Conservation (phyloP, 2,113 vertebrate species). For the Colistium nudipinnis region DNA sequence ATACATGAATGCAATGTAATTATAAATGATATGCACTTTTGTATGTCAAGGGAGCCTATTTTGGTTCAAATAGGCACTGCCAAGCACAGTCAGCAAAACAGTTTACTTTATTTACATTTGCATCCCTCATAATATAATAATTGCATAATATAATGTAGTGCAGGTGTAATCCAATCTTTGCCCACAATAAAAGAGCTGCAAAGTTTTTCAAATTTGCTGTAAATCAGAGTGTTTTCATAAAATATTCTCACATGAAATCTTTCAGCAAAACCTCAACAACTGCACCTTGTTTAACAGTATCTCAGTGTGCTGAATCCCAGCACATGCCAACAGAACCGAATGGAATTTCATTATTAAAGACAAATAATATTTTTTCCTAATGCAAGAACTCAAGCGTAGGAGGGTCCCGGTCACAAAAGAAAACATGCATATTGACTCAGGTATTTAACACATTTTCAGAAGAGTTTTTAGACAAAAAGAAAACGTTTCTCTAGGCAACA, state of each 20-base stretch:
- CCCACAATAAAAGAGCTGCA: neutral
- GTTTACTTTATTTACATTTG: too few relatives aligned
- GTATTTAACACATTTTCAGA: slow-evolving; percentile 35
- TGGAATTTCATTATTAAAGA: too few relatives aligned
- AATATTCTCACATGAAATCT: neutral
- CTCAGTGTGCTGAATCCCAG: neutral
- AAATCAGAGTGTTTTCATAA: neutral
- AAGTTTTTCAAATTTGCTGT: neutral
- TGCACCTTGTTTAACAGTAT: neutral
- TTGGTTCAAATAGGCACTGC: too few relatives aligned
- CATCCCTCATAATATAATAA: too few relatives aligned
- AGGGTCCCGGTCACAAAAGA: too few relatives aligned
- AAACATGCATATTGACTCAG: slow-evolving; percentile 21
- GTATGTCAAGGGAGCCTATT: too few relatives aligned
- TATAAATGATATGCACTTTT: too few relatives aligned
- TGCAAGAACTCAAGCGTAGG: too few relatives aligned
- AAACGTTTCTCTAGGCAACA: slow-evolving; percentile 4
- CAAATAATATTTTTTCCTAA: too few relatives aligned
- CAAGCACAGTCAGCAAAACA: too few relatives aligned
- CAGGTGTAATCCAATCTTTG: neutral
- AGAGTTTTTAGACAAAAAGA: slow-evolving; percentile 5
- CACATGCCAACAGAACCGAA: neutral
- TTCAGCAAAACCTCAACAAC: neutral
- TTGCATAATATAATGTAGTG: too few relatives aligned
- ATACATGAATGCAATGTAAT: too few relatives aligned